Conservation (phyloP, 2,888 invertebrate genomes). For the Conomelus anceps region DNA sequence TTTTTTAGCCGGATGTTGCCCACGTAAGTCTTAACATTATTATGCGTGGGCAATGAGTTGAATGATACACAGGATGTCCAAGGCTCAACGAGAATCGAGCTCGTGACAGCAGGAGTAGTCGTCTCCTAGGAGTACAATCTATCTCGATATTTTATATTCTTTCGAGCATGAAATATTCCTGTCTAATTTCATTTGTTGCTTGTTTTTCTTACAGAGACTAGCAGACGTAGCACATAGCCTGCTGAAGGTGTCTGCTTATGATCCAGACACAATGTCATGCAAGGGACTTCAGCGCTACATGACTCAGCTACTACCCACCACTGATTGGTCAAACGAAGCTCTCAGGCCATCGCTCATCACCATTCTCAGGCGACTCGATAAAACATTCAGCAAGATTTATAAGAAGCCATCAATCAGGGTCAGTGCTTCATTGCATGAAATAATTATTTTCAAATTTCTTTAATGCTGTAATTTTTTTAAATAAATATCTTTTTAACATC, state of each 20-base stretch:
- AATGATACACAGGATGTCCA: too few species aligned
- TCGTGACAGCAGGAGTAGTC: too few species aligned
- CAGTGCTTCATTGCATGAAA: conserved; percentile 34
- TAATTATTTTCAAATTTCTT: too few species aligned
- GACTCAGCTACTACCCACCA: conserved; percentile 86
- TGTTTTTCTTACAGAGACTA: conserved; percentile 57
- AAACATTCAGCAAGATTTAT: conserved; percentile 93
- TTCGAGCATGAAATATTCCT: not conserved
- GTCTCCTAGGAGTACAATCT: too few species aligned
- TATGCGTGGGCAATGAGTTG: too few species aligned
- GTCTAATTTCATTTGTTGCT: not conserved
- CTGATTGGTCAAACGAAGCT: conserved; percentile 92
- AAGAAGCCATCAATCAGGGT: conserved; percentile 89
- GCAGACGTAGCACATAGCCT: conserved; percentile 96
- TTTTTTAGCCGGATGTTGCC: too few species aligned
- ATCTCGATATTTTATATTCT: not conserved
- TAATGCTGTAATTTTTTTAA: too few species aligned
- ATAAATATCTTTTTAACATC: too few species aligned
- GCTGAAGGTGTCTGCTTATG: conserved; percentile 95
- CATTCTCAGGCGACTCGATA: conserved; percentile 86
- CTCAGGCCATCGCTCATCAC: conserved; percentile 86
- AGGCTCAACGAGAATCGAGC: too few species aligned
- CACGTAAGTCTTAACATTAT: too few species aligned
- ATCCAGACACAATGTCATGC: conserved; percentile 94
- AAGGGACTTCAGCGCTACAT: conserved; percentile 87